Evolutionary conservation across 2,113 vertebrate species (phyloP), one percentile per base, ranked within the genome.

Genomic region (Serilophus lunatus): DNA sequence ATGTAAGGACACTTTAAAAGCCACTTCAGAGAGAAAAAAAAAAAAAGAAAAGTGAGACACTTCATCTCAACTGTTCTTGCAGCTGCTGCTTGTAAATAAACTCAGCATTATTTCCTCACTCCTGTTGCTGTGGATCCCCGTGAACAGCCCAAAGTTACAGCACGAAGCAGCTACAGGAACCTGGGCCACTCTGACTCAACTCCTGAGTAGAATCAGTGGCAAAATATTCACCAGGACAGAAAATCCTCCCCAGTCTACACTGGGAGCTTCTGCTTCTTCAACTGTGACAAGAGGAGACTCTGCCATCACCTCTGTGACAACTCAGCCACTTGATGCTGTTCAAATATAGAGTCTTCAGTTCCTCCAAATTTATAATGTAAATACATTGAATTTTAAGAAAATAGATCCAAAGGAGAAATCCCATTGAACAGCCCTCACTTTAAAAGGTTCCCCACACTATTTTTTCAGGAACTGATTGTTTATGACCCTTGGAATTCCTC

Each of bases 281-380:
- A 2, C 44, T 40, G 36, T 1, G 4, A 2, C 3, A 7, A 16
- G 24, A 33, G 17, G 24, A 51, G 24, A 10, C 7, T 6, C 35
- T 8, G 18, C 26, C 13, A 2, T 7, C 25, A 18, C 19, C 20
- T 26, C n/a, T 5, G 45, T 1, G 20, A 33, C 35, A 18, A 12
- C 65, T 17, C n/a, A 19, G 57, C 38, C 38, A 2, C 8, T 11
- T 29, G 17, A 10, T 4, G 29, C 35, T 28, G 25, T 3, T n/a
- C 38, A 5, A 8, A 66, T 20, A 31, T 17, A 14, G 45, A 57
- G 66, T 24, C 35, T 35, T 18, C 40, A 18, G 18, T 3, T 63
- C 29, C 40, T 31, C 6, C 1, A 1, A 25, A 35, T 36, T 80
- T 38, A 23, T 9, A 31, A 15, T 28, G 13, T 6, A 36, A 44